A percentile compares a stretch with the other conserved stretches of the same genome.
Conservation (phyloP, 2,888 invertebrate species). For the Eurytoma adleriae region DNA sequence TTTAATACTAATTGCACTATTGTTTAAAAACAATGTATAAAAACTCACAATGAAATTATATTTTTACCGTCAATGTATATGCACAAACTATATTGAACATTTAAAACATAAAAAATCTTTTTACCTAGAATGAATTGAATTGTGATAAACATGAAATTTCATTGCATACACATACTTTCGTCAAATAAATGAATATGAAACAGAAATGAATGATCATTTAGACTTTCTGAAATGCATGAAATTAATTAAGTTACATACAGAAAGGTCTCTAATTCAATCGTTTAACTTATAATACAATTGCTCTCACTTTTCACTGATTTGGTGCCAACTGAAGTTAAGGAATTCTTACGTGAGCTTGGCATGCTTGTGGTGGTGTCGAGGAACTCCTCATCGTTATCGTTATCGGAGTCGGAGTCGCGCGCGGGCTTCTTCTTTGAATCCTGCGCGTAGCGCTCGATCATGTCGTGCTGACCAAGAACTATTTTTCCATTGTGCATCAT, state of each 20-base stretch:
- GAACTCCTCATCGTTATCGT: conserved; percentile 72
- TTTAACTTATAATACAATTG: conserved; percentile 54
- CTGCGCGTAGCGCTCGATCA: conserved; percentile 69
- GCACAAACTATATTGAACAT: conserved; percentile 53
- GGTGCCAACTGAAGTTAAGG: conserved; percentile 67
- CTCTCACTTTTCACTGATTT: conserved; percentile 53
- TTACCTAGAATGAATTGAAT: conserved; percentile 9
- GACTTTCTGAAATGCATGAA: too few species aligned
- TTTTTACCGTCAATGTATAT: conserved; percentile 27
- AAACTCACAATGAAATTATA: conserved; percentile 27
- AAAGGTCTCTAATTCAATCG: neutral
- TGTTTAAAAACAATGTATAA: conserved; percentile 1
- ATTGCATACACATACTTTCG: neutral
- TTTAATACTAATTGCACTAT: neutral
- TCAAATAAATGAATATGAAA: neutral
- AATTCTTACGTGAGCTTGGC: conserved; percentile 64
- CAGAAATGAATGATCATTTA: too few species aligned
- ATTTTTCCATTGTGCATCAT: conserved; percentile 62
- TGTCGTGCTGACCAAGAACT: conserved; percentile 63
- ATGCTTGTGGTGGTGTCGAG: conserved; percentile 72
- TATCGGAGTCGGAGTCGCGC: conserved; percentile 67
- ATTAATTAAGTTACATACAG: neutral
- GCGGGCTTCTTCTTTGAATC: conserved; percentile 59
- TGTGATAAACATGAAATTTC: neutral
- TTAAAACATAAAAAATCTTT: conserved; percentile 46